A percentile compares a stretch with the other conserved stretches of the same genome.
Conservation (phyloP, 2,888 invertebrate genomes). For the Mythimna vitellina region DNA sequence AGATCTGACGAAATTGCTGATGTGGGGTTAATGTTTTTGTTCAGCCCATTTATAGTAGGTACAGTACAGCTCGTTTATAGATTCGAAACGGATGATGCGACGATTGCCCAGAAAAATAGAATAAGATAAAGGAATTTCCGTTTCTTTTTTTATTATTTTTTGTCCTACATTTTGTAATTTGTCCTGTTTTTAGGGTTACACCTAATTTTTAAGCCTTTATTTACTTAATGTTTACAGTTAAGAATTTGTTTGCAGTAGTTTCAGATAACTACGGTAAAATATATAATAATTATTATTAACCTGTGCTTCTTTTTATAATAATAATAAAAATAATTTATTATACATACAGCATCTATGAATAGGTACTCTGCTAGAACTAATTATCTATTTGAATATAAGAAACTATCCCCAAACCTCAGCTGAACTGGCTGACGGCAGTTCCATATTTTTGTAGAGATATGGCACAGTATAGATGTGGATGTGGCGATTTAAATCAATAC, state of each 20-base stretch:
- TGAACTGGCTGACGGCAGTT: neutral
- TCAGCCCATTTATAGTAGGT: slow-evolving; percentile 4
- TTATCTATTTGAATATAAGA: neutral
- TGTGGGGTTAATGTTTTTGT: slow-evolving; percentile 22
- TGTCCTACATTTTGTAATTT: no score
- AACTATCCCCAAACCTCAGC: neutral
- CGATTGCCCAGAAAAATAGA: neutral
- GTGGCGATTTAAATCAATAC: slow-evolving; percentile 22
- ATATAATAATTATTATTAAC: no score
- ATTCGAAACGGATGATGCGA: neutral
- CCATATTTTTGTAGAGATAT: neutral
- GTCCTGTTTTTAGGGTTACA: neutral
- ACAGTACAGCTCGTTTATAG: slow-evolving; percentile 13
- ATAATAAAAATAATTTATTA: no score
- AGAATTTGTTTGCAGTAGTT: no score
- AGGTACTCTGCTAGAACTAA: no score
- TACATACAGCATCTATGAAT: no score
- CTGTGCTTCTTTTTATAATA: no score
- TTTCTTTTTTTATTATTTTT: neutral
- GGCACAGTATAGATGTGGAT: no score
- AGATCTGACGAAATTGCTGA: slow-evolving; percentile 47
- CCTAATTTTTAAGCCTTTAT: no score
- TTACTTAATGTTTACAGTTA: no score
- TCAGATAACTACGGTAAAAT: no score
- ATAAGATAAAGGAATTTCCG: neutral